Base-by-base conservation (phyloP, 92 coral and sea anemone genomes). In the Pocillopora grandis region DNA sequence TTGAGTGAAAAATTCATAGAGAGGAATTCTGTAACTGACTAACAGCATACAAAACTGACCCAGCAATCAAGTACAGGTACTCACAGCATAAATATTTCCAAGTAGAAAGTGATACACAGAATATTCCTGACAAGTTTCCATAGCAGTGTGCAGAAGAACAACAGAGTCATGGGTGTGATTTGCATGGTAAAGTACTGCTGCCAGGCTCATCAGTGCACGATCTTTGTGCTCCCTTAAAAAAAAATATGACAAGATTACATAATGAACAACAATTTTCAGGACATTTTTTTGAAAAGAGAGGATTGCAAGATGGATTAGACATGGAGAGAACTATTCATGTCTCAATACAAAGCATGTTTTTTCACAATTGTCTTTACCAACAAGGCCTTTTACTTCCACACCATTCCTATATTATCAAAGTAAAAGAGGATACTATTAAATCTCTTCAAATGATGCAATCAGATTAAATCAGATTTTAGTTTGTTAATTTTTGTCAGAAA, bases 71-170 rank as follows among this genome's bases (percentile, higher is more conserved):
- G 42, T 74, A 42, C 52, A 42, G 2, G 19, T 58, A 95, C 99
- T 94, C 85, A 96, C 99, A 56, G 98, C 90, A 63, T 92, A 92
- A 62, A 96, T 89, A 84, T 87, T 87, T 18, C 98, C 99, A 33
- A 96, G 92, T 13, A 93, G 87, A 71, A 88, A 94, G 76, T 86
- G 87, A 48, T 91, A 94, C 7, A 90, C 74, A 3, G 88, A 82
- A 14, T 88, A 85, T 16, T 96, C 98, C 2, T 58, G 66, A 12
- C 94, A 81, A 36, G 83, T 63, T 74, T 90, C 94, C 58, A 96
- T 69, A 19, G 99, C 95, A 36, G 97, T 81, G 58, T 95, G 92
- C 56, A 94, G 86, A 16, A 92, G 84, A 10, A 90, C 88, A 9
- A 88, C 37, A 0, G 98, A 90, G 67, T 96, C 98, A 66, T 76